Base-by-base conservation (phyloP, 2,888 invertebrate species). In the Orchestes rusci region DNA sequence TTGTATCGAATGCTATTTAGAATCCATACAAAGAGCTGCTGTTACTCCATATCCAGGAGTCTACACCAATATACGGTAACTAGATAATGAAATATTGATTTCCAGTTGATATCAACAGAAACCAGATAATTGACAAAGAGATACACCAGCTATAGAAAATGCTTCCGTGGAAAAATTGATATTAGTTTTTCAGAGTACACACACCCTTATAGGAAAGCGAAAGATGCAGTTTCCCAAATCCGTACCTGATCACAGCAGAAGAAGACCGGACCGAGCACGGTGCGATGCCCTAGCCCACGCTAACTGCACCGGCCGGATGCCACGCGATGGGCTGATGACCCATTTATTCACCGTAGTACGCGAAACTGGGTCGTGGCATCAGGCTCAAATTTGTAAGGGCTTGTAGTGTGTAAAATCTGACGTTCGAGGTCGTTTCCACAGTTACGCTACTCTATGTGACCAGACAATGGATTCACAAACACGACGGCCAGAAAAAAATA, bases 221-320 rank as follows among this genome's bases (percentile, higher is more conserved):
- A n/a, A n/a, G n/a, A n/a, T n/a, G n/a, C n/a, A n/a, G n/a, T n/a
- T n/a, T n/a, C n/a, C n/a, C n/a, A n/a, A n/a, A 38, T 34, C 18
- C 40, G 27, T 46, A 19, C 17, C 16, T 7, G 5, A 29, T 13
- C 38, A 27, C 16, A 38, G 23, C 27, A 5, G 5, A 30, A 30
- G 16, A 37, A 44, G 36, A 29, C 38, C 37, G 40, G 37, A 38
- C 27, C 32, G 18, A 5, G 7, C n/a, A n/a, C 7, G 39, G 48
- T 44, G 38, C 44, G 48, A 38, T 48, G 44, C 37, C 48, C 48
- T 34, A 38, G 48, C 48, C 48, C 44, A 60, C 60, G 57, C 57
- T 56, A 54, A 56, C 55, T 13, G 19, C 53, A 54, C 54, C 50
- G 53, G 53, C 52, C 50, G 49, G 46, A 53, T 48, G 42, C 48